Evolutionary conservation across 2,888 invertebrate genomes (phyloP).

Genomic region (Smittia sp.): DNA sequence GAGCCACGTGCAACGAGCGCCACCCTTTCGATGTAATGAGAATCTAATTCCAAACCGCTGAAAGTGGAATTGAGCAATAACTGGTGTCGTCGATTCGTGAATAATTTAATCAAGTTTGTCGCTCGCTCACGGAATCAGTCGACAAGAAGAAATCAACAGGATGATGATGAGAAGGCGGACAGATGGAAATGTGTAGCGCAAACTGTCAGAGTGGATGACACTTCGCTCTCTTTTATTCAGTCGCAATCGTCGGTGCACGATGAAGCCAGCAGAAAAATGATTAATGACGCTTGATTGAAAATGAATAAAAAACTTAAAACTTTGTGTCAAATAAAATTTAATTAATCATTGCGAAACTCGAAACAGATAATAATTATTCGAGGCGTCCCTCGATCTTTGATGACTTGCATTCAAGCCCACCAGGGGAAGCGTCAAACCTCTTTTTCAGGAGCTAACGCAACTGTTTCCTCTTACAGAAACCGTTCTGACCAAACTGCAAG

Average conservation of each 20-base stretch:
- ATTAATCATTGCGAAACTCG: background rate
- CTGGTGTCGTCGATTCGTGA: background rate
- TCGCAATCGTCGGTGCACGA: background rate
- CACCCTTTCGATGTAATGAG: slow-evolving; percentile 34
- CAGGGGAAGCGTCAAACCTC: background rate
- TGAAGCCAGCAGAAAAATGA: background rate
- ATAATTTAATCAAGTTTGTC: slow-evolving; percentile 23
- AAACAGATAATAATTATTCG: background rate
- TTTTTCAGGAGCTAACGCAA: background rate
- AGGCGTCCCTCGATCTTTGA: background rate
- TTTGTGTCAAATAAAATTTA: background rate
- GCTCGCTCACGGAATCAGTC: background rate
- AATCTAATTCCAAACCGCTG: slow-evolving; percentile 14
- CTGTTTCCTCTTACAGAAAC: background rate
- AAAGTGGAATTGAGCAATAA: background rate
- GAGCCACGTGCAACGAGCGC: slow-evolving; percentile 16
- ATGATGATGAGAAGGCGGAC: slow-evolving; percentile 19
- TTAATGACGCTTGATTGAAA: background rate
- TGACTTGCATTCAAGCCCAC: background rate
- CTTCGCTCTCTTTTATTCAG: no score
- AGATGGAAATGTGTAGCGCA: background rate
- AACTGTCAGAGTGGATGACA: background rate
- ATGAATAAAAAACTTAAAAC: background rate
- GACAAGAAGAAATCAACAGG: background rate
- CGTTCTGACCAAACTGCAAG: background rate